Evolutionary conservation across 2,888 invertebrate species (phyloP), one percentile per base, ranked within the genome.

Genomic region (Panorpa germanica): DNA sequence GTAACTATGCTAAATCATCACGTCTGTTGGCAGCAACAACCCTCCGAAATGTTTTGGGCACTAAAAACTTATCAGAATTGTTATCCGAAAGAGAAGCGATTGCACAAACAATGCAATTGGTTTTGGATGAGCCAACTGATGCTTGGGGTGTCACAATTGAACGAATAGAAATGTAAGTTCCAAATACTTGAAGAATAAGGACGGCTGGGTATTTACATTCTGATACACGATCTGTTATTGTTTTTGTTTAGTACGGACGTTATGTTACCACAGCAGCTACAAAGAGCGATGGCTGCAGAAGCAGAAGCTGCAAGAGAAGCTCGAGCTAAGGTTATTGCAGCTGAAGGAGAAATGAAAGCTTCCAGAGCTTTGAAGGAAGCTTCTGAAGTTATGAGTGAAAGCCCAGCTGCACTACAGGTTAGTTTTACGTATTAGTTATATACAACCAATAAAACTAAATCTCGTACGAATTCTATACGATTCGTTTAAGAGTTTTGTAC

Each of bases 131-230:
- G 32, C 82, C 82, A 13, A 85, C 86, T 0, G 81, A 81, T 42
- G 76, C 77, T 1, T 86, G 86, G 86, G 86, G 86, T 12, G 78
- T 86, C 18, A 83, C 85, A 54, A 82, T 88, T 9, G 88, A 91
- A 51, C 62, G 90, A 38, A 88, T 91, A n/a, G 90, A 91, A 65
- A 85, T 91, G 83, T 85, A 34, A 40, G 41, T 39, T 16, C 3
- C 22, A 13, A n/a, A 11, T 2, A 2, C 5, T 20, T 2, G 22
- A 15, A n/a, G 7, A 8, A 8, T 19, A 16, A 15, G 10, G 5
- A 5, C 3, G n/a, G 8, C 15, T 25, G n/a, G n/a, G n/a, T n/a
- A n/a, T n/a, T 25, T 15, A 11, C n/a, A 25, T 25, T 14, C n/a
- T 13, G 12, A 13, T 15, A 9, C 4, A 27, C 4, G 4, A 17